Conservation (phyloP, 2,113 vertebrate species). For the Chelonoidis abingdonii region DNA sequence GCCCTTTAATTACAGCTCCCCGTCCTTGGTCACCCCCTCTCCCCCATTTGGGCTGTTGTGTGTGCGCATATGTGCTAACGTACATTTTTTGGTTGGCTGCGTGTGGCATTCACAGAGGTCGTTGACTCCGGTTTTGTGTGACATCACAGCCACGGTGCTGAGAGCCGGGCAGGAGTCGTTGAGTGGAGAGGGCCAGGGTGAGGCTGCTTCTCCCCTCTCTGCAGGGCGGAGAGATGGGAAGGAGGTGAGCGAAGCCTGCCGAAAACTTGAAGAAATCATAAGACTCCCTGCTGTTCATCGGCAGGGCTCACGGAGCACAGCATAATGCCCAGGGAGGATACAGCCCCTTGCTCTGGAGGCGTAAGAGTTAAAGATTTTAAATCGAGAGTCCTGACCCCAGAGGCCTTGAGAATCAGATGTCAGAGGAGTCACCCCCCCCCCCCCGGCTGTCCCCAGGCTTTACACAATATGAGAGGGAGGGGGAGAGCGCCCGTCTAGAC, state of each 20-base stretch:
- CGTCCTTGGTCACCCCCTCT: background rate
- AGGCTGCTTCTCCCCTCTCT: background rate
- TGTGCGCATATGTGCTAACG: background rate
- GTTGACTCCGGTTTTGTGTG: conserved; percentile 84
- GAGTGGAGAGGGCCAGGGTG: conserved; percentile 22
- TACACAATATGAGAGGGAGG: background rate
- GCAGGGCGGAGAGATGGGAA: background rate
- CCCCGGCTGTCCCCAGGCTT: background rate
- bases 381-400: background rate
- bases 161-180: conserved; percentile 82
- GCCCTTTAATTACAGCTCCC: conserved; percentile 29
- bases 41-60: background rate
- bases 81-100: conserved; percentile 75
- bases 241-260: conserved; percentile 72
- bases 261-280: conserved; percentile 87
- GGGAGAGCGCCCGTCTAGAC: background rate
- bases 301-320: background rate
- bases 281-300: conserved; percentile 23
- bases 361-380: background rate
- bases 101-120: conserved; percentile 83
- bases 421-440: background rate
- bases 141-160: conserved; percentile 87
- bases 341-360: background rate
- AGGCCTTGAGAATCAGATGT: background rate
- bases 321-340: accelerated